A percentile compares a stretch with the other conserved stretches of the same genome.
Conservation (phyloP, 2,113 vertebrate species). For the Varanus salvator region DNA sequence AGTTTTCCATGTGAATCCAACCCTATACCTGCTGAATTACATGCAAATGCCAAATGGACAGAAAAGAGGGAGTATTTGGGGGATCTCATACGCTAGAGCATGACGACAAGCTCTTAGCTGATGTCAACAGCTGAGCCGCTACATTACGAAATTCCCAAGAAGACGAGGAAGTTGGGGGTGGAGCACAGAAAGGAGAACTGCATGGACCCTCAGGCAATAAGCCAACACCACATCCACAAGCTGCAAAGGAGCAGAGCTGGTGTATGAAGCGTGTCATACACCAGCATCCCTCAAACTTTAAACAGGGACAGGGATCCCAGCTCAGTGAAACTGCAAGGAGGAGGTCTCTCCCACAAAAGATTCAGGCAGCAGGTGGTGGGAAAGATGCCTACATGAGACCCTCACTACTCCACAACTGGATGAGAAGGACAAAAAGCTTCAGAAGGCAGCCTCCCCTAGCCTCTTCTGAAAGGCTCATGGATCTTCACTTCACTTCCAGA, state of each 20-base stretch:
- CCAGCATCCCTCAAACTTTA: neutral
- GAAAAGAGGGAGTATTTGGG: neutral
- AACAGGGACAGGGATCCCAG: neutral
- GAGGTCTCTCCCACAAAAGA: neutral
- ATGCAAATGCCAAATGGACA: neutral
- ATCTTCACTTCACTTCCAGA: too few relatives aligned
- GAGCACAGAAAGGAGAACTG: neutral
- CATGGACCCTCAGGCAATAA: neutral
- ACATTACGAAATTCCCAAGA: neutral
- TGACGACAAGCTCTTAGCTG: neutral
- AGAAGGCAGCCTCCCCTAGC: neutral
- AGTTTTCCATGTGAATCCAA: neutral
- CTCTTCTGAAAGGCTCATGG: too few relatives aligned
- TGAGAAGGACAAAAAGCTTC: neutral
- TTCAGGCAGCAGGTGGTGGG: too few relatives aligned
- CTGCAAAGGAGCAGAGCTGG: neutral
- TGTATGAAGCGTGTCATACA: neutral
- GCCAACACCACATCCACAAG: neutral
- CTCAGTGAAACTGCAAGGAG: neutral
- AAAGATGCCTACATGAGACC: neutral
- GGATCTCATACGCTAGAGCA: neutral
- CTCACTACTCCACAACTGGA: neutral
- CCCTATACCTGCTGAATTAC: neutral
- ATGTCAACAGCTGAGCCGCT: neutral
- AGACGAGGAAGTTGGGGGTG: neutral